phyloP scores from a whole-genome alignment of 1,140 invertebrate genomes.

The Charaxes varanes region DNA sequence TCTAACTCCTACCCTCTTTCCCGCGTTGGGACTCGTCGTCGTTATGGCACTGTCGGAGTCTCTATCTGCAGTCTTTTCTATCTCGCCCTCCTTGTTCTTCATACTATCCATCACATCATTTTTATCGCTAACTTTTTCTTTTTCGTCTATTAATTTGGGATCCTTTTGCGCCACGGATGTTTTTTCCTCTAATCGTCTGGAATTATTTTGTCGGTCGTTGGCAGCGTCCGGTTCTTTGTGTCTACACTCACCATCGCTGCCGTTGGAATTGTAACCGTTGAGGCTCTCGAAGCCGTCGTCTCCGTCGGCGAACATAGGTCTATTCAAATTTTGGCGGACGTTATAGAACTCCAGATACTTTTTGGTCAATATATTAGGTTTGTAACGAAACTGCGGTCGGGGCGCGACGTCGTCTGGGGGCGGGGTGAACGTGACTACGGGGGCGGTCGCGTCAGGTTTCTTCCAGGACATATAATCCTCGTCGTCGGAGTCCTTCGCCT shows the following conservation, averaged over 20 bases:
- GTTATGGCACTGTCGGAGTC: conserved; percentile 52
- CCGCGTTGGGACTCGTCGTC: conserved; percentile 36
- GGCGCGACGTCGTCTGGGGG: conserved; percentile 42
- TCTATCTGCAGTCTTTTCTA: conserved; percentile 47
- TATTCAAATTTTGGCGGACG: conserved; percentile 40
- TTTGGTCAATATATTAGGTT: conserved; percentile 55
- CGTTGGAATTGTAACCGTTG: conserved; percentile 87
- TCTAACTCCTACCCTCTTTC: conserved; percentile 48
- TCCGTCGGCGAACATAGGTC: conserved; percentile 69
- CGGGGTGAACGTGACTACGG: conserved; percentile 59
- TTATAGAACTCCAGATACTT: conserved; percentile 63
- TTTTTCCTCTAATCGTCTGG: conserved; percentile 14
- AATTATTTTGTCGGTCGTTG: conserved; percentile 26
- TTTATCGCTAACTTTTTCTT: conserved; percentile 15
- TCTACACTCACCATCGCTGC: conserved; percentile 63
- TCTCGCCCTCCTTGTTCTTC: conserved; percentile 44
- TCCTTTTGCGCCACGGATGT: conserved; percentile 10
- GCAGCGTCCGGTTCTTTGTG: conserved; percentile 24
- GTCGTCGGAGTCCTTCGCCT: conserved; percentile 65
- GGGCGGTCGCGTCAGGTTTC: conserved; percentile 44
- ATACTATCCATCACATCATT: too few relatives aligned
- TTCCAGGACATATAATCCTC: conserved; percentile 69
- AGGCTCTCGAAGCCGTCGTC: conserved; percentile 91
- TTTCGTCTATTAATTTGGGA: conserved; percentile 9
- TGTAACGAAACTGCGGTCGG: conserved; percentile 42